Conservation (phyloP, 2,113 vertebrate genomes). For the Calyptommatus sinebrachiatus region DNA sequence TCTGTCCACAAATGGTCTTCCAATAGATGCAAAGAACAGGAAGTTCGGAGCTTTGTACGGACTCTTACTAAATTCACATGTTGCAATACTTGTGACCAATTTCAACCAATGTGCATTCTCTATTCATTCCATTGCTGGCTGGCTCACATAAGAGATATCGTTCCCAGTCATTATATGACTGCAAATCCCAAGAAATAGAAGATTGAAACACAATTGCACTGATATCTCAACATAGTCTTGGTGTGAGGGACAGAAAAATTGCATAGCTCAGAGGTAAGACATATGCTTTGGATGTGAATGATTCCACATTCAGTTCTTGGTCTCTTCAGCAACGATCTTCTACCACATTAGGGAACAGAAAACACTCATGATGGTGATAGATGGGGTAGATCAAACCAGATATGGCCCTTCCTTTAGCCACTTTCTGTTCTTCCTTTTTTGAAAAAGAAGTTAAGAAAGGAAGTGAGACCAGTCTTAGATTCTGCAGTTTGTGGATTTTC, state of each 20-base stretch:
- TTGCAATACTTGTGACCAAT: no score
- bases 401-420: neutral
- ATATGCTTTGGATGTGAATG: neutral
- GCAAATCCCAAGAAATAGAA: neutral
- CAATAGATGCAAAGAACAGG: no score
- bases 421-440: neutral
- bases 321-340: neutral
- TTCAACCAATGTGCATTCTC: no score
- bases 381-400: no score
- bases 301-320: neutral
- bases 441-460: neutral
- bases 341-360: neutral
- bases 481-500: no score
- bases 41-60: no score
- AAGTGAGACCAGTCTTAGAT: neutral
- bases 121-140: no score
- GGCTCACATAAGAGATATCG: no score
- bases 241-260: neutral
- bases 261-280: neutral
- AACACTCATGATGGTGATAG: no score
- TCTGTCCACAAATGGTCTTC: no score
- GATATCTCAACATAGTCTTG: neutral
- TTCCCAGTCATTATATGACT: no score
- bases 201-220: neutral
- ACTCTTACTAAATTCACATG: no score